Evolutionary conservation across 2,888 invertebrate genomes (phyloP), one percentile per base, ranked within the genome.

Genomic region (Epistrophe grossulariae): DNA sequence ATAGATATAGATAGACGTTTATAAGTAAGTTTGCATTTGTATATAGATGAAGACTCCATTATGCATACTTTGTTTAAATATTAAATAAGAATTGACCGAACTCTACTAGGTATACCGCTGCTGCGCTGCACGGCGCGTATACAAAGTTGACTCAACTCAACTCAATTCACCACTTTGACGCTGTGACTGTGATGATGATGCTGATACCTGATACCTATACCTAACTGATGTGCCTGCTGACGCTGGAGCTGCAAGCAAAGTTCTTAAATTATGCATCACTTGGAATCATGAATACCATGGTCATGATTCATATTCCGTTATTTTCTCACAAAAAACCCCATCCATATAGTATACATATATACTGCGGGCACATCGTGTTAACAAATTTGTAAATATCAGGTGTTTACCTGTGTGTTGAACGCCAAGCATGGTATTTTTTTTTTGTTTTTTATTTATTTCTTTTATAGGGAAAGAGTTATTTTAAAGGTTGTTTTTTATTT

Each of bases 281-380:
- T 90, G 90, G 91, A 91, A 92, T 91, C 91, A 91, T 91, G 91
- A 91, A 90, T 92, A 91, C 90, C 91, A 91, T 90, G 91, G 91
- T 91, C 92, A 91, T 92, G 92, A 92, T 91, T 92, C 92, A 92
- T 91, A 89, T 92, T 91, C 92, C 92, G 92, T 92, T 92, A 92
- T 90, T 89, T 91, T 90, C 89, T 90, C 89, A 91, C 90, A 90
- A 89, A 87, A 15, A 62, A 48, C 48, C 40, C 71, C 55, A 31
- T 55, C 55, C 9, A 35, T 52, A 64, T 31, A 31, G 7, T 52
- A 55, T 19, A 72, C 48, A 60, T 52, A 72, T 52, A 60, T 52
- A 55, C 81, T 79, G 76, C 45, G 64, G 40, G 50, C 71, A 89
- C 84, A 87, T 88, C 88, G 89, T 89, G 89, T 89, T 90, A 90